Percentiles rank a stretch among this genome's conserved stretches.
phyloP scores from a whole-genome alignment of 2,113 vertebrate genomes.

The Scopus umbretta region DNA sequence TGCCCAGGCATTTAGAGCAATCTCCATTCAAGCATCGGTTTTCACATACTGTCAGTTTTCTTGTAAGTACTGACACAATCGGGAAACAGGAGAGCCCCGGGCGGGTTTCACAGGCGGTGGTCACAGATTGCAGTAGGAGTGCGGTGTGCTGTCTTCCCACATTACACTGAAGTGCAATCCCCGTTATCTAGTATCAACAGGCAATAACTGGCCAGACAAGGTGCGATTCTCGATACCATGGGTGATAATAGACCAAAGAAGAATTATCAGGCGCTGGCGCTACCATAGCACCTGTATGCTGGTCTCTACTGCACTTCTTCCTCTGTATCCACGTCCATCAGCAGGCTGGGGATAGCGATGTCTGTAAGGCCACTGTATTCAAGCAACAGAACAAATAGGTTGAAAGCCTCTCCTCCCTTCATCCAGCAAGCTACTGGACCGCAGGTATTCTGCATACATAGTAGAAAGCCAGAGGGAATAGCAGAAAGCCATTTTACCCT shows the following conservation, averaged over 20 bases:
- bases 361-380: no score
- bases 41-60: neutral
- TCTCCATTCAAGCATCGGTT: neutral
- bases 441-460: neutral
- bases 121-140: neutral
- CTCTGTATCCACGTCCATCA: neutral
- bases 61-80: neutral
- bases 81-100: accelerated
- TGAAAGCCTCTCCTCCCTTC: neutral
- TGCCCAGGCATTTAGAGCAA: neutral
- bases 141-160: no score
- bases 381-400: neutral
- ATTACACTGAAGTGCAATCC: neutral
- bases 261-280: neutral
- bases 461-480: neutral
- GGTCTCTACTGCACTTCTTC: neutral
- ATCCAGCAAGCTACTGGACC: neutral
- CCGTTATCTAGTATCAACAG: neutral
- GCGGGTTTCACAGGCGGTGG: neutral
- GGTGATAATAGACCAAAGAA: neutral
- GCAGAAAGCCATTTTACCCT: neutral
- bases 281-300: neutral
- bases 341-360: neutral
- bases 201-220: neutral
- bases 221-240: neutral